These are phyloP conservation scores for Volucella bombylans DNA, from an alignment of 2,888 invertebrate species.

Conservation along the genomic window DNA sequence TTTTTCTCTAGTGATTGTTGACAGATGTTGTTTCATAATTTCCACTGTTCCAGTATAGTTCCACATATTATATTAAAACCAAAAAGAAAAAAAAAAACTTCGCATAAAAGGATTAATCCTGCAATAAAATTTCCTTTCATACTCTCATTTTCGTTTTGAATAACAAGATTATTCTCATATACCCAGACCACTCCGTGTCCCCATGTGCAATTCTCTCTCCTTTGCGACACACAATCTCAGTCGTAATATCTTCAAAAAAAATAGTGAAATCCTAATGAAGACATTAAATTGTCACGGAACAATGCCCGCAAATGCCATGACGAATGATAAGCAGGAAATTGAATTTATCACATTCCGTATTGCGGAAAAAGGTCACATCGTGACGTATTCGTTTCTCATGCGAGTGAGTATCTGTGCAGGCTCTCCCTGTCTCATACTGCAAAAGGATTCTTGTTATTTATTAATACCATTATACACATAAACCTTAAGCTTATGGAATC, in stretches of 20 bases:
- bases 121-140: slow-evolving; percentile 72
- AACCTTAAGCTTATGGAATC: slow-evolving; percentile 54
- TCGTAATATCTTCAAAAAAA: slow-evolving; percentile 31
- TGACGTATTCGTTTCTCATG: slow-evolving; percentile 38
- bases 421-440: slow-evolving; percentile 7
- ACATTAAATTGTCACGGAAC: slow-evolving; percentile 75
- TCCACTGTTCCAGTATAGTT: slow-evolving; percentile 20
- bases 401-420: background rate
- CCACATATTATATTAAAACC: slow-evolving; percentile 2
- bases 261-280: slow-evolving; percentile 74
- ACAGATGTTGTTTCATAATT: slow-evolving; percentile 43
- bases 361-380: slow-evolving; percentile 61
- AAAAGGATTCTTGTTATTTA: slow-evolving; percentile 64
- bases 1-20: background rate
- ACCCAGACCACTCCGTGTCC: background rate
- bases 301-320: slow-evolving; percentile 74
- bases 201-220: slow-evolving; percentile 50
- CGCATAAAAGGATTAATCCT: slow-evolving; percentile 66
- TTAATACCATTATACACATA: slow-evolving; percentile 69
- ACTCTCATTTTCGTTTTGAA: slow-evolving; percentile 71
- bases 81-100: slow-evolving; percentile 8
- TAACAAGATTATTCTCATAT: slow-evolving; percentile 67
- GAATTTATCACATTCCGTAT: slow-evolving; percentile 66
- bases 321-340: slow-evolving; percentile 75
- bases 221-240: slow-evolving; percentile 27